Percentiles rank a stretch among this genome's conserved stretches.
These are phyloP conservation scores for Linhomoeus sp. DNA, from an alignment of 2,888 invertebrate genomes.

Conservation along the genomic window DNA sequence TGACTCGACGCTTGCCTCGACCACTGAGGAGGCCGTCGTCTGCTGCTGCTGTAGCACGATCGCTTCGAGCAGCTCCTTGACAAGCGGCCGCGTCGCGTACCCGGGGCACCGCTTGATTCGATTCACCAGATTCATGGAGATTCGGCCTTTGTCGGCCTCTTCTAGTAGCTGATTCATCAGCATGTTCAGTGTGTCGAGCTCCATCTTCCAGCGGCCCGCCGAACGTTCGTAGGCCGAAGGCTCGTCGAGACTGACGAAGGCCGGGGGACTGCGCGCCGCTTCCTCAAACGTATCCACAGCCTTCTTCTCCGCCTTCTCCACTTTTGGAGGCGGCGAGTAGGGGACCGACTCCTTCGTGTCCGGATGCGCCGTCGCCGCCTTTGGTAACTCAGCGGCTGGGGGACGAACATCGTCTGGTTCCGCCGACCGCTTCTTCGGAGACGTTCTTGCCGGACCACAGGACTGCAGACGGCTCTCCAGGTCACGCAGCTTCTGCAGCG, in stretches of 20 bases:
- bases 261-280: too few relatives aligned
- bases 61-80: constrained; percentile 5
- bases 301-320: not conserved
- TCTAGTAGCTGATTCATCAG: constrained; percentile 7
- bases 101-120: constrained; percentile 1
- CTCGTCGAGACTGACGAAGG: too few relatives aligned
- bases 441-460: not conserved
- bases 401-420: not conserved
- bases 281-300: too few relatives aligned
- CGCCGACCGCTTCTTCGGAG: not conserved
- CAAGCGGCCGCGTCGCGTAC: constrained; percentile 3
- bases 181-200: constrained; percentile 1
- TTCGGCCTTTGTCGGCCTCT: constrained; percentile 1
- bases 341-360: too few relatives aligned
- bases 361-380: not conserved
- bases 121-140: not conserved
- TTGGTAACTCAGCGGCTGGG: not conserved
- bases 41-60: not conserved
- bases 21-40: too few relatives aligned
- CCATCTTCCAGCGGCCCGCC: not conserved
- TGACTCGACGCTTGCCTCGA: not conserved
- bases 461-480: constrained; percentile 17
- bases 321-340: too few relatives aligned
- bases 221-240: not conserved
- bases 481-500: constrained; percentile 21